Conservation (phyloP, 2,797 vertebrate species). For the Enteromius anoplus region DNA sequence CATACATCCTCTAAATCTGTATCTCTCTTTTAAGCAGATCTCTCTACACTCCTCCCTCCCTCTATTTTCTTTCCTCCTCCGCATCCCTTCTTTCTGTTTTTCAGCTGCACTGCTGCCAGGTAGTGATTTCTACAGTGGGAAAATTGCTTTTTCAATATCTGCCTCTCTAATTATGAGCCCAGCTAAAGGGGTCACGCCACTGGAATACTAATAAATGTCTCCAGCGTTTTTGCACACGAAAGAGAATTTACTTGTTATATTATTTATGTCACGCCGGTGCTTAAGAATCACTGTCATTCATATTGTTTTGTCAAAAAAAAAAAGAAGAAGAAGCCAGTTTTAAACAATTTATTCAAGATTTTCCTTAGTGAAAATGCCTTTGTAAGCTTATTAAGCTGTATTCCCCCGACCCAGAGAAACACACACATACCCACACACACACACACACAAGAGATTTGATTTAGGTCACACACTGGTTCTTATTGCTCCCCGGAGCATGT, state of each 20-base stretch:
- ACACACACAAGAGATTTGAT: constrained; percentile 17
- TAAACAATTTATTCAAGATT: not conserved
- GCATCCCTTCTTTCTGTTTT: constrained; percentile 57
- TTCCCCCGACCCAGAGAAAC: not conserved
- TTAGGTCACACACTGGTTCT: constrained; percentile 29
- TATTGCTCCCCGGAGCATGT: constrained; percentile 20
- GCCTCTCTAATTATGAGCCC: constrained; percentile 82
- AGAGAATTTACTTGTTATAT: constrained; percentile 53
- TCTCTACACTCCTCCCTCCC: constrained; percentile 74
- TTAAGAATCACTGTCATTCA: constrained; percentile 9
- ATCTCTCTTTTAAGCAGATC: constrained; percentile 77
- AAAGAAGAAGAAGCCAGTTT: no score
- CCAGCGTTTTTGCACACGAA: constrained; percentile 51
- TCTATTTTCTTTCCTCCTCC: constrained; percentile 41
- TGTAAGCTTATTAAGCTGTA: constrained; percentile 23
- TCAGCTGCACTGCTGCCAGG: constrained; percentile 74
- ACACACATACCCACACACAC: not conserved
- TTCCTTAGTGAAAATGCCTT: not conserved
- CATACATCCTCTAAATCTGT: constrained; percentile 62
- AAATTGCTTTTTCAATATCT: constrained; percentile 86
- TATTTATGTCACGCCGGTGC: constrained; percentile 28
- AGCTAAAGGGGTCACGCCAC: constrained; percentile 79
- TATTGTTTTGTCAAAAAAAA: not conserved
- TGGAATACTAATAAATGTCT: constrained; percentile 80
- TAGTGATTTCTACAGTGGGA: constrained; percentile 84